phyloP scores from a whole-genome alignment of 2,888 invertebrate genomes.

The Apotomis betuletana region DNA sequence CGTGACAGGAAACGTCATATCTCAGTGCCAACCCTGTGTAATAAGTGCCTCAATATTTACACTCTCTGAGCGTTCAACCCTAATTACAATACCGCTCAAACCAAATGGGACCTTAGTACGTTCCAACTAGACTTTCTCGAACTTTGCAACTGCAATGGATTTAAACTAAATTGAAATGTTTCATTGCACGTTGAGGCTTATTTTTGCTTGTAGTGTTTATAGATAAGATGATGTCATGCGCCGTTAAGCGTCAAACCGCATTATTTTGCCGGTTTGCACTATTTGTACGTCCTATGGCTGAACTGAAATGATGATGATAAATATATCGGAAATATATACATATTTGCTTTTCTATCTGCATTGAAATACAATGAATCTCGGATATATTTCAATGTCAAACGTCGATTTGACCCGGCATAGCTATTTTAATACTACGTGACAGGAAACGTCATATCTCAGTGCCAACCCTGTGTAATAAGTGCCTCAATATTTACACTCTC shows the following conservation, averaged over 20 bases:
- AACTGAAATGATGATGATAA: too few relatives aligned
- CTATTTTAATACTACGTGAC: too few relatives aligned
- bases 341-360: too few relatives aligned
- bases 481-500: constrained; percentile 4
- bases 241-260: constrained; percentile 64
- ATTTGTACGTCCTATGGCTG: constrained; percentile 9
- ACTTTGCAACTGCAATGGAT: not conserved
- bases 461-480: constrained; percentile 11
- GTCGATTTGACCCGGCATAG: too few relatives aligned
- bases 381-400: too few relatives aligned
- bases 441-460: not conserved
- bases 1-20: not conserved
- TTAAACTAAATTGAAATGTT: not conserved
- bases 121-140: not conserved
- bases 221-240: constrained; percentile 39
- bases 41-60: constrained; percentile 8
- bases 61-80: constrained; percentile 14
- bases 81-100: not conserved
- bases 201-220: not conserved
- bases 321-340: too few relatives aligned
- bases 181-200: not conserved
- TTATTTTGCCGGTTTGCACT: constrained; percentile 63
- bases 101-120: not conserved
- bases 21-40: constrained; percentile 7
- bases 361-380: too few relatives aligned